phyloP scores from a whole-genome alignment of 1,140 invertebrate genomes.

The Drosophila tristis region DNA sequence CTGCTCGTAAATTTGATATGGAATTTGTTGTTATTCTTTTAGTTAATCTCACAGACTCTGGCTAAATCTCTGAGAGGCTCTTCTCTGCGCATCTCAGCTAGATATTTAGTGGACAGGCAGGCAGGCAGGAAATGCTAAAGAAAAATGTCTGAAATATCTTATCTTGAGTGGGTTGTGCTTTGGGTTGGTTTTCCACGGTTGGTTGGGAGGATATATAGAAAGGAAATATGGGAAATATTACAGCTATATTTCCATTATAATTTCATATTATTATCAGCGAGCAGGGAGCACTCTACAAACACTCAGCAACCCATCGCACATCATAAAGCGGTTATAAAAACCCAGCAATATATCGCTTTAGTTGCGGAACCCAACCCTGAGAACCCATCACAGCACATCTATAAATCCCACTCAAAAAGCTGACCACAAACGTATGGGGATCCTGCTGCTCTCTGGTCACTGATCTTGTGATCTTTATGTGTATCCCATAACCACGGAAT shows the following conservation, averaged over 20 bases:
- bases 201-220: no score
- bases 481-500: conserved; percentile 8
- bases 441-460: background rate
- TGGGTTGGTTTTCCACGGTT: background rate
- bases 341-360: conserved; percentile 37
- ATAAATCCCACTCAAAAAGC: conserved; percentile 5
- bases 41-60: conserved; percentile 16
- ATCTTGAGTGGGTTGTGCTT: background rate
- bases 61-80: no score
- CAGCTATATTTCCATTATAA: no score
- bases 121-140: conserved; percentile 35
- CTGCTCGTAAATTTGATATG: conserved; percentile 69
- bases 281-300: background rate
- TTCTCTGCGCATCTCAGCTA: conserved; percentile 13
- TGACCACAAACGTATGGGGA: conserved; percentile 1
- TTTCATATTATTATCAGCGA: no score
- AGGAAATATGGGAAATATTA: no score
- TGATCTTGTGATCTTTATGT: conserved; percentile 42
- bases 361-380: conserved; percentile 14
- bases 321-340: conserved; percentile 17
- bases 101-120: conserved; percentile 47
- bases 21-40: conserved; percentile 37
- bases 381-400: background rate
- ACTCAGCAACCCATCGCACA: conserved; percentile 9
- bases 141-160: conserved; percentile 12